Evolutionary conservation across 2,888 invertebrate species (phyloP), one percentile per base, ranked within the genome.

Genomic region (Acleris laterana): DNA sequence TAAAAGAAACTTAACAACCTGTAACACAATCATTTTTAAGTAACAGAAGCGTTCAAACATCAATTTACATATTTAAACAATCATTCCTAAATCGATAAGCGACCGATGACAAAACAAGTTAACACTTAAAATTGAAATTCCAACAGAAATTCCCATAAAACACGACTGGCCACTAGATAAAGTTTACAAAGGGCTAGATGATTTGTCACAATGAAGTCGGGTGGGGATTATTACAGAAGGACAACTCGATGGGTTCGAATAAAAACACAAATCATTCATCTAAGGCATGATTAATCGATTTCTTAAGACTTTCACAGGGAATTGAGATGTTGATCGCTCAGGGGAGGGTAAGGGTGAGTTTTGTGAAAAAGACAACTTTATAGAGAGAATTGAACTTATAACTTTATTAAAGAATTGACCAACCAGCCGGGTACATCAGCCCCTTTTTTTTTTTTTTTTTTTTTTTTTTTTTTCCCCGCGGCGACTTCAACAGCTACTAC

Each of bases 251-350:
- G 85, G 84, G 79, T 83, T 63, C 71, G 76, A 82, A 84, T 75
- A 81, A 85, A 64, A 66, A 57, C 52, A 68, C 71, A 69, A 68
- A 46, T 57, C 55, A 28, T 66, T 64, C 65, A 56, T 68, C 60
- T 65, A 70, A 62, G 59, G 68, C 68, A 73, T 82, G 84, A 85
- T 84, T 83, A 84, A 85, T 84, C 75, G 81, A 80, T 80, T 73
- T 72, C 74, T 74, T 79, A 74, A 71, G 71, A 57, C 70, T 73
- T 73, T 70, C 72, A 71, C 69, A 71, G 69, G 51, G 20, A n/a
- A 52, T 57, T 58, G 25, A 57, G 61, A 68, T 57, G 64, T 65
- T 51, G 50, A n/a, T 46, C 17, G 38, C 13, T 38, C 4, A 32
- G 13, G 38, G 38, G 46, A 46, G 17, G 5, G 17, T 17, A 17